phyloP scores from a whole-genome alignment of 1,140 invertebrate genomes.

The Ctenoplectra terminalis region DNA sequence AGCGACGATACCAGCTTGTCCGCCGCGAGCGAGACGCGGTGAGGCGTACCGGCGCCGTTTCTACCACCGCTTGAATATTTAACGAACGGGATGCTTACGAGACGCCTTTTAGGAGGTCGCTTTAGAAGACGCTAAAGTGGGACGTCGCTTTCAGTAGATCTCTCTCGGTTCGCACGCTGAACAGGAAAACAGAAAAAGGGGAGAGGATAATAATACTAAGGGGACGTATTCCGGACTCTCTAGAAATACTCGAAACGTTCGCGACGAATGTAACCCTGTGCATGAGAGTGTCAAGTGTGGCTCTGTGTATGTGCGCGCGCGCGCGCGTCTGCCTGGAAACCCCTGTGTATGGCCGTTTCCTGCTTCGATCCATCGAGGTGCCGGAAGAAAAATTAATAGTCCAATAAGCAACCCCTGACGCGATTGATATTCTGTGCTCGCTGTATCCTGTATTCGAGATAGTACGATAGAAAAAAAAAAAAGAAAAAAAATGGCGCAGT shows the following conservation, averaged over 20 bases:
- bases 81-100: conserved; percentile 26
- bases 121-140: conserved; percentile 37
- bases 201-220: conserved; percentile 19
- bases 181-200: neutral
- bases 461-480: neutral
- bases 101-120: conserved; percentile 28
- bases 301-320: neutral
- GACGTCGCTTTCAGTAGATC: conserved; percentile 51
- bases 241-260: neutral
- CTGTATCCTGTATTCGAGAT: neutral
- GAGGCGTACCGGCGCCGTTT: neutral
- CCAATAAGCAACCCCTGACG: neutral
- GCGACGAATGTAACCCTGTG: neutral
- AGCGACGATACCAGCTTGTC: neutral
- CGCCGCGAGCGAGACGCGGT: neutral
- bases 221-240: neutral
- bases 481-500: neutral
- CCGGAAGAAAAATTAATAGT: conserved; percentile 7
- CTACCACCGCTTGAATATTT: conserved; percentile 10
- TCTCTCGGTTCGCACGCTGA: conserved; percentile 40
- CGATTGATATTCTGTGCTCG: conserved; percentile 16
- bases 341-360: conserved; percentile 24
- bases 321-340: neutral
- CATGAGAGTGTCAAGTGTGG: no score
- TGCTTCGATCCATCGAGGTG: conserved; percentile 28